phyloP scores from a whole-genome alignment of 2,888 invertebrate genomes.

The Acanthosoma haemorrhoidale region DNA sequence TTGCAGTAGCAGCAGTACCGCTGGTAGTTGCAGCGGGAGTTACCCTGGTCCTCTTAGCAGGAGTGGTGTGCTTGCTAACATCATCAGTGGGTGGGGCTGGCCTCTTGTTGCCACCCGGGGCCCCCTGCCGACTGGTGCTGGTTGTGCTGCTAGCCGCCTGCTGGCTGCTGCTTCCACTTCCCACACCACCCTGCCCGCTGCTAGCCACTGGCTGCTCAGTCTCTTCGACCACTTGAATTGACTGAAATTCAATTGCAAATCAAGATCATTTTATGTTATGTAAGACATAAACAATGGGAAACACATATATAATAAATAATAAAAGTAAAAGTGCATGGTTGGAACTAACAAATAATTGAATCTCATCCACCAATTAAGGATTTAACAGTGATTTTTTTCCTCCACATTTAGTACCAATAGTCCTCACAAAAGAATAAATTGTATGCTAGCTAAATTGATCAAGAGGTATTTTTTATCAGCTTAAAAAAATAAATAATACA shows the following conservation, averaged over 20 bases:
- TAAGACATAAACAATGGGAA: background rate
- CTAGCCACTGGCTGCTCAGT: conserved; percentile 32
- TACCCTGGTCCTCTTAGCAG: conserved; percentile 44
- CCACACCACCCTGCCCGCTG: conserved; percentile 44
- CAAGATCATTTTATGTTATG: no score
- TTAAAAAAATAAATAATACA: no score
- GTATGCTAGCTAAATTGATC: no score
- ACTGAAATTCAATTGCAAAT: no score
- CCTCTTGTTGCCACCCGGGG: conserved; percentile 52
- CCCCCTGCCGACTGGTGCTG: conserved; percentile 61
- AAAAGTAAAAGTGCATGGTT: background rate
- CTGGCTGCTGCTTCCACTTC: conserved; percentile 44
- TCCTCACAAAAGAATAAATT: no score
- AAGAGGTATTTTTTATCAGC: no score
- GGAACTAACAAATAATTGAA: no score
- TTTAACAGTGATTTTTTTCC: no score
- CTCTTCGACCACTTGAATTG: conserved; percentile 37
- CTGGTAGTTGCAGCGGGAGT: background rate
- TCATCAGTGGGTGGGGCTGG: conserved; percentile 44
- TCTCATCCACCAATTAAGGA: no score
- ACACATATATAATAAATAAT: background rate
- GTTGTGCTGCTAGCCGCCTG: conserved; percentile 54
- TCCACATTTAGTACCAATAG: no score
- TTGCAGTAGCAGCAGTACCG: background rate
- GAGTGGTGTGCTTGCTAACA: conserved; percentile 40